Conservation (phyloP, 2,888 invertebrate genomes). For the Merodon equestris region DNA sequence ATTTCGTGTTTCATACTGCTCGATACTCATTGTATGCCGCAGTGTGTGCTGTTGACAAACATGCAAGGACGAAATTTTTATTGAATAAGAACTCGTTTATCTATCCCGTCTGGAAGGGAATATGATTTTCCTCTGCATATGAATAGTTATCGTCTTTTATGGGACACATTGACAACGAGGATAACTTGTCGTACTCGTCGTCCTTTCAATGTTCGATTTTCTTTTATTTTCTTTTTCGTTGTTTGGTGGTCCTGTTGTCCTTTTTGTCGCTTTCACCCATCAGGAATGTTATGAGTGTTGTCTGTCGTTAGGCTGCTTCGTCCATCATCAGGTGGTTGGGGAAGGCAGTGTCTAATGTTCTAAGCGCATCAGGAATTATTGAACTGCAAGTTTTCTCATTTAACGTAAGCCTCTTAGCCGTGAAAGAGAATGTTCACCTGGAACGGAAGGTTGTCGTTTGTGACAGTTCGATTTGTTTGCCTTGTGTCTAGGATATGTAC, state of each 20-base stretch:
- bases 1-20: too few species aligned
- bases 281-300: too few species aligned
- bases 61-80: slow-evolving; percentile 61
- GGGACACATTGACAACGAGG: neutral
- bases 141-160: slow-evolving; percentile 47
- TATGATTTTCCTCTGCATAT: slow-evolving; percentile 53
- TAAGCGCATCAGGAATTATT: slow-evolving; percentile 73
- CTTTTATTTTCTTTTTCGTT: slow-evolving; percentile 22
- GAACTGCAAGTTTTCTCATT: slow-evolving; percentile 79
- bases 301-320: slow-evolving; percentile 5
- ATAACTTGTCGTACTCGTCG: neutral
- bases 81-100: slow-evolving; percentile 68
- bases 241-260: slow-evolving; percentile 4
- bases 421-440: slow-evolving; percentile 38
- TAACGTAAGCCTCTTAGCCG: slow-evolving; percentile 78
- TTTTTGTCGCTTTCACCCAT: neutral
- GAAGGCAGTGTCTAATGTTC: slow-evolving; percentile 56
- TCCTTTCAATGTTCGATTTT: slow-evolving; percentile 26
- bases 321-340: slow-evolving; percentile 42
- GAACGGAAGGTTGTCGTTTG: slow-evolving; percentile 3
- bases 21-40: neutral
- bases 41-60: slow-evolving; percentile 53
- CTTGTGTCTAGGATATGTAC: neutral
- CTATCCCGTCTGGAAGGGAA: slow-evolving; percentile 40
- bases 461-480: too few species aligned